Evolutionary conservation across 2,113 vertebrate species (phyloP).

Genomic region (Passer montanus): DNA sequence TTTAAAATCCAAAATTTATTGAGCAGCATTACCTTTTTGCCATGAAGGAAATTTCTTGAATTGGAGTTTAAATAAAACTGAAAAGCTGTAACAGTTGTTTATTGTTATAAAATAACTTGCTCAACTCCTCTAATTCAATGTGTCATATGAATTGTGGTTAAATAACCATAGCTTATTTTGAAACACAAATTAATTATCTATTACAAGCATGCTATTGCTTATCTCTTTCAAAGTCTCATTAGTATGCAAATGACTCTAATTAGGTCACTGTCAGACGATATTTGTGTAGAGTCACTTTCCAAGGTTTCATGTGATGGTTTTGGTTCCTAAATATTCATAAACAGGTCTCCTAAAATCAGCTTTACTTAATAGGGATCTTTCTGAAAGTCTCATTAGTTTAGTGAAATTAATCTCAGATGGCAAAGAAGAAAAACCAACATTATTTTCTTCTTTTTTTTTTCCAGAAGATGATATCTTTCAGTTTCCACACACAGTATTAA

Average conservation of each 20-base stretch:
- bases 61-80: conserved; percentile 50
- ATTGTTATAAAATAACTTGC: conserved; percentile 66
- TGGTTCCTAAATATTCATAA: conserved; percentile 68
- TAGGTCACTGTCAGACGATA: conserved; percentile 81
- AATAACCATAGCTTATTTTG: conserved; percentile 77
- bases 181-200: conserved; percentile 82
- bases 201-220: conserved; percentile 77
- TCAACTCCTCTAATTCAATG: conserved; percentile 66
- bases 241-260: conserved; percentile 82
- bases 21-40: background rate
- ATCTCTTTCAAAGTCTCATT: conserved; percentile 78
- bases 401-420: conserved; percentile 53
- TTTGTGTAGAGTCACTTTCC: conserved; percentile 74
- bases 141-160: conserved; percentile 73
- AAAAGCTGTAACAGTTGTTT: conserved; percentile 59
- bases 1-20: conserved; percentile 42
- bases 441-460: background rate
- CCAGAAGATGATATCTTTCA: conserved; percentile 5
- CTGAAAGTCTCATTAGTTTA: conserved; percentile 67
- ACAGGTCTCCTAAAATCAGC: conserved; percentile 57
- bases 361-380: conserved; percentile 77
- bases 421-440: conserved; percentile 27
- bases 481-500: background rate
- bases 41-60: background rate
- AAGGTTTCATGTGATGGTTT: conserved; percentile 61